These are phyloP conservation scores for Neotoma lepida DNA, from an alignment of 2,113 vertebrate species.

Conservation along the genomic window DNA sequence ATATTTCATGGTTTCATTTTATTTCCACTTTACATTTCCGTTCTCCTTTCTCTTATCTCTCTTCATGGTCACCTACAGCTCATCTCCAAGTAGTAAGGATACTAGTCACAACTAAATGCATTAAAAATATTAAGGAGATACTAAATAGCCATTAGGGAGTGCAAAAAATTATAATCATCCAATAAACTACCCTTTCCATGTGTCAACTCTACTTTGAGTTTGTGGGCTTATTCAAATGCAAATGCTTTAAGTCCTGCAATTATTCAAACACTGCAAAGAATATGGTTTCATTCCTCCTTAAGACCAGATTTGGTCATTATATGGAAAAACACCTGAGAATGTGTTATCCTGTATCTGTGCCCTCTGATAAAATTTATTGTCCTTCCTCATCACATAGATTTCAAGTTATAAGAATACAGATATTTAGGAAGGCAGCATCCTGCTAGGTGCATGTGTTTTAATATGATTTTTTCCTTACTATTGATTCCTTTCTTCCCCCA, in stretches of 20 bases:
- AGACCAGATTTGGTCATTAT: slow-evolving; percentile 27
- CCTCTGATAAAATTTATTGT: not conserved
- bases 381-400: not conserved
- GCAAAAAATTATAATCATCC: not conserved
- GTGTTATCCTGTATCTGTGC: not conserved
- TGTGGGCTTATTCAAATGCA: slow-evolving; percentile 18
- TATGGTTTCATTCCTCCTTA: not conserved
- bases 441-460: not conserved
- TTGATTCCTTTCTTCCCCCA: slow-evolving; percentile 32
- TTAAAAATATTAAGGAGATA: not conserved
- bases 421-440: slow-evolving; percentile 13
- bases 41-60: not conserved
- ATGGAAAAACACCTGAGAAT: not conserved
- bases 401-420: slow-evolving; percentile 23
- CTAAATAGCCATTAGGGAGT: not conserved
- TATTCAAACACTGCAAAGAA: not conserved
- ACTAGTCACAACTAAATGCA: not conserved
- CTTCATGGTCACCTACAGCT: not conserved
- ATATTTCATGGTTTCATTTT: not conserved
- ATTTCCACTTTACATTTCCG: not conserved
- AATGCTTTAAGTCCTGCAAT: not conserved
- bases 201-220: not conserved
- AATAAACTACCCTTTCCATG: slow-evolving; percentile 23
- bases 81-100: not conserved
- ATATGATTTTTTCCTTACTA: slow-evolving; percentile 4